phyloP scores from a whole-genome alignment of 2,113 vertebrate genomes.

The Proterorhinus semilunaris region DNA sequence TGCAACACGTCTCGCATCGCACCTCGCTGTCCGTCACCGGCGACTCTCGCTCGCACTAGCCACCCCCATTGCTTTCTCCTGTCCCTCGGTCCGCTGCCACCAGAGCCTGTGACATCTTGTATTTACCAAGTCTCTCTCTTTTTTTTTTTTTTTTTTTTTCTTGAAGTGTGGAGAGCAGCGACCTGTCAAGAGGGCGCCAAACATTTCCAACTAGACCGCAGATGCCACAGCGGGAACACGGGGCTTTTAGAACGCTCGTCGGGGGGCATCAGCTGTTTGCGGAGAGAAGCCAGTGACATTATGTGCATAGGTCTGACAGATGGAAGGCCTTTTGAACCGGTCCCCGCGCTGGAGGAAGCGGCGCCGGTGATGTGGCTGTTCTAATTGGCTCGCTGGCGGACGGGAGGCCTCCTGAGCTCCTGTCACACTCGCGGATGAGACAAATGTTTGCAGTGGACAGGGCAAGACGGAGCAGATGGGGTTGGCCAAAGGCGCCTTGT shows the following conservation, averaged over 20 bases:
- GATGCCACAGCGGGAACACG: slow-evolving; percentile 41
- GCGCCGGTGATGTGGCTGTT: neutral
- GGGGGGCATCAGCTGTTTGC: slow-evolving; percentile 40
- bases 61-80: neutral
- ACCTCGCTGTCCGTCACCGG: slow-evolving; percentile 21
- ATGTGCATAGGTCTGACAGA: slow-evolving; percentile 52
- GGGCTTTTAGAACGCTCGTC: slow-evolving; percentile 35
- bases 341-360: slow-evolving; percentile 43
- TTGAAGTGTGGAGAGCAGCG: slow-evolving; percentile 24
- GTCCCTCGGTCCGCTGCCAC: slow-evolving; percentile 10
- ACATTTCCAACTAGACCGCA: slow-evolving; percentile 15
- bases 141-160: slow-evolving; percentile 23
- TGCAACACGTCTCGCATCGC: neutral
- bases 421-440: slow-evolving; percentile 31
- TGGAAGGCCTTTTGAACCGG: slow-evolving; percentile 29
- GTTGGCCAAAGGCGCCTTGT: slow-evolving; percentile 19
- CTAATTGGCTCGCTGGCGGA: slow-evolving; percentile 66
- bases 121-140: slow-evolving; percentile 29
- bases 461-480: slow-evolving; percentile 13
- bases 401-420: slow-evolving; percentile 42
- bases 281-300: slow-evolving; percentile 40
- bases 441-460: slow-evolving; percentile 21
- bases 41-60: slow-evolving; percentile 15
- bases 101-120: slow-evolving; percentile 31
- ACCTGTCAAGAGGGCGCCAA: slow-evolving; percentile 38